phyloP scores from a whole-genome alignment of 2,888 invertebrate species.

The Labia minor region DNA sequence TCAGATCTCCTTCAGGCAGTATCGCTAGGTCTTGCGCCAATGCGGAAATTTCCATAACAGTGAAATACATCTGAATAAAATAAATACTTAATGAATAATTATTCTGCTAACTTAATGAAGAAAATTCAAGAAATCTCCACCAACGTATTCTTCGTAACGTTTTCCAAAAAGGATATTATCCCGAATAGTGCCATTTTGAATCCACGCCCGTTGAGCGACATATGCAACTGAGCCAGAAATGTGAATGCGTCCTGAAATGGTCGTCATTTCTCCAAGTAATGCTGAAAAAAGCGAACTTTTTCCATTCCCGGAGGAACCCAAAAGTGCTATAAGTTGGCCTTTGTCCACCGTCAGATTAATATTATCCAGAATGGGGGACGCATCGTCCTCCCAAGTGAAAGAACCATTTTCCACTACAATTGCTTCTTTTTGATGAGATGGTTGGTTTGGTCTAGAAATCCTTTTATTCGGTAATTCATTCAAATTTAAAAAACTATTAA shows the following conservation, averaged over 20 bases:
- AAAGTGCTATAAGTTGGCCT: constrained; percentile 68
- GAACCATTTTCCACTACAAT: constrained; percentile 75
- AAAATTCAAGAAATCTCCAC: too few relatives aligned
- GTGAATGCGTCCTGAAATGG: constrained; percentile 65
- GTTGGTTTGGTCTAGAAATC: constrained; percentile 81
- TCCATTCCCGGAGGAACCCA: constrained; percentile 79
- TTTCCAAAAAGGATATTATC: constrained; percentile 90
- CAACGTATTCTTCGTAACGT: constrained; percentile 47
- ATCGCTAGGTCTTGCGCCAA: constrained; percentile 84
- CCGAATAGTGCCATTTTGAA: constrained; percentile 86
- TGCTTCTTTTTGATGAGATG: constrained; percentile 79
- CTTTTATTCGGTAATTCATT: too few relatives aligned
- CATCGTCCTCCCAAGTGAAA: constrained; percentile 69
- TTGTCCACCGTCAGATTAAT: constrained; percentile 60
- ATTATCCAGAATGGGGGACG: constrained; percentile 57
- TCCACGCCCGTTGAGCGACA: constrained; percentile 95
- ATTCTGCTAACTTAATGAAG: too few relatives aligned
- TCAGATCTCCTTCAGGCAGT: constrained; percentile 88
- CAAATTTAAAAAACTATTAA: too few relatives aligned
- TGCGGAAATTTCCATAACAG: constrained; percentile 81
- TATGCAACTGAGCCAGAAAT: constrained; percentile 62
- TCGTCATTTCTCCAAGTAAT: constrained; percentile 83
- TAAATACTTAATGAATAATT: too few relatives aligned
- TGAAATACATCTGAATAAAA: constrained; percentile 51
- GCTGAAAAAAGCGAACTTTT: constrained; percentile 84